These are phyloP conservation scores for Gallinago undulata DNA, from an alignment of 2,113 vertebrate genomes.

Conservation along the genomic window DNA sequence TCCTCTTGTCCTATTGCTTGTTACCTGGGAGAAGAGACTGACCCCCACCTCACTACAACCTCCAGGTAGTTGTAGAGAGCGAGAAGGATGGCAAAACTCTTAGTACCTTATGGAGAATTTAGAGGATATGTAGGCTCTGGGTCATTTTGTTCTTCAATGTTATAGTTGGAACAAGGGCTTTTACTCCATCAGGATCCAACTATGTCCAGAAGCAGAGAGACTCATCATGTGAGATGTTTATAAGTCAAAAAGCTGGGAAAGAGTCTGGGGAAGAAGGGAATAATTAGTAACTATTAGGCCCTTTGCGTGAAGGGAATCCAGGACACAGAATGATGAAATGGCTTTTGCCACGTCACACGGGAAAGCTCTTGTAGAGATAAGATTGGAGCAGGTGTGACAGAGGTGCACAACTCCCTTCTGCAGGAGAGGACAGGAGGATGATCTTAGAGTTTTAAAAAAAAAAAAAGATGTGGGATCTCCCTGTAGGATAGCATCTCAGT, in stretches of 20 bases:
- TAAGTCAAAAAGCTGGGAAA: not conserved
- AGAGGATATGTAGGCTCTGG: not conserved
- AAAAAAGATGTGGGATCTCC: not conserved
- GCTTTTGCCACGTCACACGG: not conserved
- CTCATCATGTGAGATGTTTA: not conserved
- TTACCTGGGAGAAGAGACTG: not conserved
- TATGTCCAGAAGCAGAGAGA: not conserved
- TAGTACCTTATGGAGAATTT: not conserved
- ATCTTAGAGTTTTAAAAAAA: not conserved
- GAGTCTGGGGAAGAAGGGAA: not conserved
- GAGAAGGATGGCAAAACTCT: not conserved
- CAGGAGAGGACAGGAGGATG: not conserved
- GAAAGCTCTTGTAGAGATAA: constrained; percentile 18
- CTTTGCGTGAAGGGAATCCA: not conserved
- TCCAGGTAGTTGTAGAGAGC: not conserved
- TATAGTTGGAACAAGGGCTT: not conserved
- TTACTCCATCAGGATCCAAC: not conserved
- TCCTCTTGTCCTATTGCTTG: not conserved
- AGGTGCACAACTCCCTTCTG: not conserved
- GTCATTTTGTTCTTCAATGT: not conserved
- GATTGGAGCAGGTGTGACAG: not conserved
- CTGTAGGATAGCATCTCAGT: constrained; percentile 6
- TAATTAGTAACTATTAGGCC: not conserved
- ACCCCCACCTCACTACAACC: not conserved
- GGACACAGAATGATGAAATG: not conserved